Base-by-base conservation (phyloP, 30 jellyfish, hydroid and myxozoan species). In the Turritopsis dohrnii region DNA sequence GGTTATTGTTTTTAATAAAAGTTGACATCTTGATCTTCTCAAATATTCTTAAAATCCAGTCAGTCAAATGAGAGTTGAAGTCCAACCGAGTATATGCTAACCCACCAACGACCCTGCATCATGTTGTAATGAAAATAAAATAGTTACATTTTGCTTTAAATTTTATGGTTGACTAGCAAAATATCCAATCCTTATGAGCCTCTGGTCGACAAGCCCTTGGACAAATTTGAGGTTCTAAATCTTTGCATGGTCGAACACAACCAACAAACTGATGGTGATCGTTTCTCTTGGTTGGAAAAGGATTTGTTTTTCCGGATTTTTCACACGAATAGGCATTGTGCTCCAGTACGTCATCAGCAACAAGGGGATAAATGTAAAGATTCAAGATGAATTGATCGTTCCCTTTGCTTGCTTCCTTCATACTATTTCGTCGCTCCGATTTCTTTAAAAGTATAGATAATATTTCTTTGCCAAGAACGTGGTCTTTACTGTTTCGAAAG, bases 201-300 rank as follows among this genome's bases (percentile, higher is more conserved):
- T 19, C 65, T 21, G 83, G 83, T 24, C 83, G 83, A 30, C 83
- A 74, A 23, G 52, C 53, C 41, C 53, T 22, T 29, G 83, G 83
- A 74, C 83, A 74, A 13, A 24, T 29, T 74, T 74, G 28, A 1
- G 65, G 26, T 7, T 23, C 71, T 29, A 24, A 16, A 24, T 24
- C 83, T 20, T 26, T 24, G 65, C 83, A 74, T 24, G 54, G 65
- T 52, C 83, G 52, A 16, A 74, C 83, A 74, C 83, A 74, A 0
- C 83, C 83, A 74, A 74, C 83, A 41, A n/a, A 74, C 26, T 24
- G 65, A 19, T 69, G 77, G 22, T 23, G 17, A 0, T 17, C 13
- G 60, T 74, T 4, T 74, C 83, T 28, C 24, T 74, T 26, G 24
- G 83, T 74, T 21, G 83, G 83, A 74, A 74, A 74, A 0, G 83